A percentile compares a stretch with the other conserved stretches of the same genome.
phyloP scores from a whole-genome alignment of 1,140 invertebrate genomes.

The Rhyzopertha dominica region DNA sequence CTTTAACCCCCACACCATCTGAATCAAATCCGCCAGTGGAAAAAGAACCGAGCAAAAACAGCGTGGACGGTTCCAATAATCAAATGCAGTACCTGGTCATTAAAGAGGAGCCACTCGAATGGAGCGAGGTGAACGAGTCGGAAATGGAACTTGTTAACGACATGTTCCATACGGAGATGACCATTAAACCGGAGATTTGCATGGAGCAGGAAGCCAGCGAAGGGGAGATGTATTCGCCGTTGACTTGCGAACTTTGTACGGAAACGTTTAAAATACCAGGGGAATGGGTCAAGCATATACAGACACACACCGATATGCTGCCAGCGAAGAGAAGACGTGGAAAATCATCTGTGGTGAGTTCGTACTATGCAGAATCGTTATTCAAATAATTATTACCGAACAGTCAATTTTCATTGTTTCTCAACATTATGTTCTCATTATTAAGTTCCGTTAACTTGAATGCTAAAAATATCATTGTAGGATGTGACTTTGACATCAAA shows the following conservation, averaged over 20 bases:
- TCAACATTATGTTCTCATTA: too few relatives aligned
- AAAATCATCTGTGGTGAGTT: slow-evolving; percentile 49
- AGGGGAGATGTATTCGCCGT: slow-evolving; percentile 60
- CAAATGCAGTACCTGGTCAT: slow-evolving; percentile 48
- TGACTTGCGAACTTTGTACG: slow-evolving; percentile 77
- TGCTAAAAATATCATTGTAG: too few relatives aligned
- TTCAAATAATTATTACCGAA: too few relatives aligned
- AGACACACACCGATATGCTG: slow-evolving; percentile 61
- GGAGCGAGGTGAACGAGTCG: slow-evolving; percentile 46
- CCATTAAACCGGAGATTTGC: slow-evolving; percentile 51
- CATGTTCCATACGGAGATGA: slow-evolving; percentile 52
- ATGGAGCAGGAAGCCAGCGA: slow-evolving; percentile 46
- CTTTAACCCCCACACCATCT: too few relatives aligned
- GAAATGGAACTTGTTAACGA: slow-evolving; percentile 66
- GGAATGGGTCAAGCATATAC: slow-evolving; percentile 74
- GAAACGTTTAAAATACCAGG: slow-evolving; percentile 76
- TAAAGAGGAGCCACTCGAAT: slow-evolving; percentile 52
- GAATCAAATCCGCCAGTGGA: too few relatives aligned
- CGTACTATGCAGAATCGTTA: too few relatives aligned
- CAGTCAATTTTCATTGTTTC: too few relatives aligned
- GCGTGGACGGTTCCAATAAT: not conserved
- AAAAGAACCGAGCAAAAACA: too few relatives aligned
- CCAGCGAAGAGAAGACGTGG: slow-evolving; percentile 50
- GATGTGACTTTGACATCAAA: too few relatives aligned
- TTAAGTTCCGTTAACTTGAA: too few relatives aligned